phyloP scores from a whole-genome alignment of 2,888 invertebrate species.

The Nemotelus pantherinus region DNA sequence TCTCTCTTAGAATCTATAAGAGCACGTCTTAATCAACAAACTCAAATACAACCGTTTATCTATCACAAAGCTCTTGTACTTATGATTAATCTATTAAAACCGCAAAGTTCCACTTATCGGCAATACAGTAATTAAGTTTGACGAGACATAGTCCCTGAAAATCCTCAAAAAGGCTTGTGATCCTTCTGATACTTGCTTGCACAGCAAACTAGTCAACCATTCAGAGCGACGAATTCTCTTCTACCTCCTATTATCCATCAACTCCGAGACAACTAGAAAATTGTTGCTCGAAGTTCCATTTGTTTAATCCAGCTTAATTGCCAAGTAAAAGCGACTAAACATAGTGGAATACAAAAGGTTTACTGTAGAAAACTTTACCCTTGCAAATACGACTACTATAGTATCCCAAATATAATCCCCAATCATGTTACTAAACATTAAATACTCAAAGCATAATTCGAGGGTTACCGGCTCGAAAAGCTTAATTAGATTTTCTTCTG shows the following conservation, averaged over 20 bases:
- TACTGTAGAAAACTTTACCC: background rate
- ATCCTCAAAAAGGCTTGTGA: background rate
- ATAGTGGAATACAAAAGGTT: background rate
- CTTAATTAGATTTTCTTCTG: too few species aligned
- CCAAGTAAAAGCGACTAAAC: conserved; percentile 14
- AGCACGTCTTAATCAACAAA: too few species aligned
- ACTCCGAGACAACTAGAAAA: background rate
- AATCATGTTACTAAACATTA: background rate
- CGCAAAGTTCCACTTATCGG: background rate
- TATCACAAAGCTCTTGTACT: too few species aligned
- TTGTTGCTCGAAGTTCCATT: background rate
- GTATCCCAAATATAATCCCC: background rate
- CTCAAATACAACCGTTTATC: too few species aligned
- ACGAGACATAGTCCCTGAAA: background rate
- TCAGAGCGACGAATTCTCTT: background rate
- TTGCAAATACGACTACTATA: too few species aligned
- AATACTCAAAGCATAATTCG: background rate
- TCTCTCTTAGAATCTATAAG: too few species aligned
- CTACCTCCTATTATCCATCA: background rate
- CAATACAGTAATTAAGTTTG: background rate
- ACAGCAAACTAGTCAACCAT: too few species aligned
- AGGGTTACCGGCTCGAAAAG: too few species aligned
- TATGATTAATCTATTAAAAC: too few species aligned
- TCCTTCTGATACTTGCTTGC: background rate
- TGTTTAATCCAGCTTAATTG: conserved; percentile 25